Percentiles rank a stretch among this genome's conserved stretches.
These are phyloP conservation scores for Dasyornis broadbenti DNA, from an alignment of 2,113 vertebrate genomes.

Conservation along the genomic window DNA sequence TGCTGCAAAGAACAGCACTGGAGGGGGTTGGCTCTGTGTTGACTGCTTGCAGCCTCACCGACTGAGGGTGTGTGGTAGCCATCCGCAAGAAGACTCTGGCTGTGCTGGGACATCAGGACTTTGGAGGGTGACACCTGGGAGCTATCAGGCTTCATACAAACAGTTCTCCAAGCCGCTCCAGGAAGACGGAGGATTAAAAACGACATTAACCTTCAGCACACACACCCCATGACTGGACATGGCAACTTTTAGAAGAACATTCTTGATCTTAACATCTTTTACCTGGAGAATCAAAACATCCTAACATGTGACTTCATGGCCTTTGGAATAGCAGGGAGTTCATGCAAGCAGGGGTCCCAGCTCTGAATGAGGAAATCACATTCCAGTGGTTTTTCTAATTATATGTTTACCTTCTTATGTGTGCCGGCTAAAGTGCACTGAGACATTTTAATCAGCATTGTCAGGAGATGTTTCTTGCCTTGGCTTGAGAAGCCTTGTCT, in stretches of 20 bases:
- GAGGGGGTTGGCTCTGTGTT: neutral
- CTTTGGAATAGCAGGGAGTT: fast-evolving
- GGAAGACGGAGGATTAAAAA: neutral
- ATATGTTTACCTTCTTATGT: neutral
- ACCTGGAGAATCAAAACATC: neutral
- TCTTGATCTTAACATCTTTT: neutral
- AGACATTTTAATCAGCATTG: neutral
- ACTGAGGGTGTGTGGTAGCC: neutral
- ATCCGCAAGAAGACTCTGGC: neutral
- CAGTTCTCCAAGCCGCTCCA: neutral
- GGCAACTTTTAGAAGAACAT: neutral
- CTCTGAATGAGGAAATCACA: neutral
- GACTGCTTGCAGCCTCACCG: neutral
- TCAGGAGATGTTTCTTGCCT: neutral
- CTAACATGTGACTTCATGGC: fast-evolving
- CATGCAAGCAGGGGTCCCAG: neutral
- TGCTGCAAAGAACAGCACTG: neutral
- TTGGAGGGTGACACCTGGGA: neutral
- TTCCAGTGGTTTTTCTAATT: neutral
- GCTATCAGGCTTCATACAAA: neutral
- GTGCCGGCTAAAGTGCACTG: neutral
- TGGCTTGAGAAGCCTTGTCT: neutral
- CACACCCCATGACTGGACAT: neutral
- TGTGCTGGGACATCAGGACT: neutral
- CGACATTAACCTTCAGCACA: neutral